Percentiles rank a stretch among this genome's conserved stretches.
phyloP scores from a whole-genome alignment of 2,797 vertebrate genomes.

The Syncerus caffer region DNA sequence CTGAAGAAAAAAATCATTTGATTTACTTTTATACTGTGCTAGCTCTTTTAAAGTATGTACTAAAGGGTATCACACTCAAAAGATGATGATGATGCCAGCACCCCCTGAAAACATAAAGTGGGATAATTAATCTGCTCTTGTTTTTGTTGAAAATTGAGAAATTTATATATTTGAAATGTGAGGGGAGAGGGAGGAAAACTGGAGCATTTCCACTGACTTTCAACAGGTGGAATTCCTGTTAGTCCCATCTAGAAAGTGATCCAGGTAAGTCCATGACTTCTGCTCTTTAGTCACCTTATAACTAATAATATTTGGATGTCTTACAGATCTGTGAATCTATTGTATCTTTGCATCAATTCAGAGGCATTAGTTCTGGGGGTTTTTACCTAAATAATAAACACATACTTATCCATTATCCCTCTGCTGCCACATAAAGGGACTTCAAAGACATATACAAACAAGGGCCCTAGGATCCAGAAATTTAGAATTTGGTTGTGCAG shows the following conservation, averaged over 20 bases:
- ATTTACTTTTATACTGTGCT: slow-evolving; percentile 7
- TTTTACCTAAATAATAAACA: slow-evolving; percentile 39
- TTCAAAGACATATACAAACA: slow-evolving; percentile 26
- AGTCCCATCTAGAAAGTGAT: slow-evolving; percentile 23
- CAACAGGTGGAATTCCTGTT: slow-evolving; percentile 54
- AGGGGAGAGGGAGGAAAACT: background rate
- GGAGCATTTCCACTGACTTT: slow-evolving; percentile 33
- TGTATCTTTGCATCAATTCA: slow-evolving; percentile 30
- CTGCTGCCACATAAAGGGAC: background rate
- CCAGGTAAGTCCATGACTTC: slow-evolving; percentile 43
- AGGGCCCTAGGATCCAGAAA: background rate
- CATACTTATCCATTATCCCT: slow-evolving; percentile 1
- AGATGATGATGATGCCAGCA: background rate
- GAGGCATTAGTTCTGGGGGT: slow-evolving; percentile 4
- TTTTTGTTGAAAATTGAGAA: background rate
- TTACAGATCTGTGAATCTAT: slow-evolving; percentile 24
- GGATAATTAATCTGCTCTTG: slow-evolving; percentile 4
- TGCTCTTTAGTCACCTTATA: slow-evolving; percentile 16
- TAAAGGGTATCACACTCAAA: background rate
- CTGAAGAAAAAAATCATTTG: background rate
- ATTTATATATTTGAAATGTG: slow-evolving; percentile 5
- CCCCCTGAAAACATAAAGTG: background rate
- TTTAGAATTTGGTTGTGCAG: slow-evolving; percentile 14
- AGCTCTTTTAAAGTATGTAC: slow-evolving; percentile 5
- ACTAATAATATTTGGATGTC: slow-evolving; percentile 9